These are phyloP conservation scores for Nasonia giraulti DNA, from an alignment of 1,140 invertebrate species.

Conservation along the genomic window DNA sequence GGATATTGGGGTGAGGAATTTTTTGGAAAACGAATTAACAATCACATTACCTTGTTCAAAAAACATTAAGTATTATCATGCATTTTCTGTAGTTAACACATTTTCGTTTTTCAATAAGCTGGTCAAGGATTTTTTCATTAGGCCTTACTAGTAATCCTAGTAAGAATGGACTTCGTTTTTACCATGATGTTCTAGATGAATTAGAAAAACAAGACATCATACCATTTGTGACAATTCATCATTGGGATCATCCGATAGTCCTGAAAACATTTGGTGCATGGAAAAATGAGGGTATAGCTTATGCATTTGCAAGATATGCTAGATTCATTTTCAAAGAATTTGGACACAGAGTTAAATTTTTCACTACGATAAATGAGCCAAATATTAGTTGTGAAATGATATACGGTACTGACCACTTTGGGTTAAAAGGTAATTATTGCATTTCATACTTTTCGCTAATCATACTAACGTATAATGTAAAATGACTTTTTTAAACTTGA, in stretches of 20 bases:
- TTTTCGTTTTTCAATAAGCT: conserved; percentile 79
- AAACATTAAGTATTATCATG: neutral
- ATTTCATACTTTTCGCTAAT: neutral
- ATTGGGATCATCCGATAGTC: conserved; percentile 81
- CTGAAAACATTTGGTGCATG: conserved; percentile 80
- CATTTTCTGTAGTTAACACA: conserved; percentile 53
- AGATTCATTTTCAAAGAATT: conserved; percentile 76
- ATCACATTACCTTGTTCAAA: neutral
- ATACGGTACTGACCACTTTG: conserved; percentile 66
- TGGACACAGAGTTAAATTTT: conserved; percentile 78
- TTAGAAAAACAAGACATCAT: conserved; percentile 75
- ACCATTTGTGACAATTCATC: conserved; percentile 82
- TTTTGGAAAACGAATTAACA: neutral
- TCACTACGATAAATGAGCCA: conserved; percentile 85
- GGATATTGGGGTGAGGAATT: conserved; percentile 66
- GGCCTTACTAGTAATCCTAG: conserved; percentile 74
- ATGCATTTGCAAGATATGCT: conserved; percentile 78
- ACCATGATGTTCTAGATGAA: conserved; percentile 76
- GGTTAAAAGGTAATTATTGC: neutral
- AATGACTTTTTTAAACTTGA: neutral
- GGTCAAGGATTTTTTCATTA: conserved; percentile 76
- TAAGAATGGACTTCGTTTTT: conserved; percentile 74
- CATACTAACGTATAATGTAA: neutral
- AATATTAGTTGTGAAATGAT: conserved; percentile 79
- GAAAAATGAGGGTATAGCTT: conserved; percentile 77